Evolutionary conservation across 2,113 vertebrate genomes (phyloP).

Genomic region (Emydura subglobosa): DNA sequence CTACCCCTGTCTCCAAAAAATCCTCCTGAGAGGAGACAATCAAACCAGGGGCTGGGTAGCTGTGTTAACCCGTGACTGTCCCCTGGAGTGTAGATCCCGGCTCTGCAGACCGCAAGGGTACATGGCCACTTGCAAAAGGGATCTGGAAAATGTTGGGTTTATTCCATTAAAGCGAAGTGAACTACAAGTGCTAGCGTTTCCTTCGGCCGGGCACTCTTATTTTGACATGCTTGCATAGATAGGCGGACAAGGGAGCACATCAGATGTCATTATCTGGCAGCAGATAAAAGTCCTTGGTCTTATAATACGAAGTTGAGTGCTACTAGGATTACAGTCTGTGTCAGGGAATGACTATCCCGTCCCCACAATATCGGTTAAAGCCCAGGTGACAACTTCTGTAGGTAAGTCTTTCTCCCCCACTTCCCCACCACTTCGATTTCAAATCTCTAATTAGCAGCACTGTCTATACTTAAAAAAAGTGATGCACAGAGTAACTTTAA

Average conservation of each 20-base stretch:
- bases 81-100: neutral
- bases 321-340: slow-evolving; percentile 54
- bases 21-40: neutral
- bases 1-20: neutral
- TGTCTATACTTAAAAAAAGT: fast-evolving
- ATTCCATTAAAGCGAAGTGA: neutral
- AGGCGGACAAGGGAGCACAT: slow-evolving; percentile 64
- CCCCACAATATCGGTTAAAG: slow-evolving; percentile 50
- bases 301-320: slow-evolving; percentile 65
- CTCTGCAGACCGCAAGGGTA: neutral
- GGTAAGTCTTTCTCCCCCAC: slow-evolving; percentile 63
- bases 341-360: slow-evolving; percentile 50
- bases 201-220: slow-evolving; percentile 77
- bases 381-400: slow-evolving; percentile 54
- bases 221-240: slow-evolving; percentile 73
- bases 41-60: neutral
- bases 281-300: slow-evolving; percentile 71
- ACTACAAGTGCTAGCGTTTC: neutral
- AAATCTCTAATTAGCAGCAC: neutral
- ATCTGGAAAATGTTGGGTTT: fast-evolving
- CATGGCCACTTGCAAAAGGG: slow-evolving; percentile 7
- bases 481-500: fast-evolving
- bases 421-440: fast-evolving
- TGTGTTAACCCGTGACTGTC: no score
- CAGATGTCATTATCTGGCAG: slow-evolving; percentile 78